Conservation (phyloP, 2,888 invertebrate genomes). For the Trissolcus japonicus region DNA sequence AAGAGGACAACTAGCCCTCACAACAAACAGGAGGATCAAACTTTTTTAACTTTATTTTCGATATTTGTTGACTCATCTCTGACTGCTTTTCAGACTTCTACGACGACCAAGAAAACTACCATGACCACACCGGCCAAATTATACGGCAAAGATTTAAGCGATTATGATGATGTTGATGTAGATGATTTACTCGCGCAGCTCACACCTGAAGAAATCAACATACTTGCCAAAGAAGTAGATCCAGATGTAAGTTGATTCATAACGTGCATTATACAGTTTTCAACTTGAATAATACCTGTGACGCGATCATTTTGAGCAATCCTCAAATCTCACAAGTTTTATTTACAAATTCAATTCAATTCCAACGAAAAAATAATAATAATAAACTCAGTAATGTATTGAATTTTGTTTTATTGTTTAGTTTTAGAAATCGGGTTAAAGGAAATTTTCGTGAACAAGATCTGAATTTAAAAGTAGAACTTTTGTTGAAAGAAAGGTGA, state of each 20-base stretch:
- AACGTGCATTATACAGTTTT: background rate
- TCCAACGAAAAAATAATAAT: too few species aligned
- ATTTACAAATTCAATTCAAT: too few species aligned
- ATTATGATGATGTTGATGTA: conserved; percentile 96
- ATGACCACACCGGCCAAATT: conserved; percentile 94
- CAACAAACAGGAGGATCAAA: background rate
- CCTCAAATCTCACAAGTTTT: too few species aligned
- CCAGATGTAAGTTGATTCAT: conserved; percentile 91
- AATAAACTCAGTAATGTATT: too few species aligned
- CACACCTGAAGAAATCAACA: conserved; percentile 95
- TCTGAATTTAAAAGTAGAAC: background rate
- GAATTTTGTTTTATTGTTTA: too few species aligned
- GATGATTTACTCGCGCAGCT: conserved; percentile 95
- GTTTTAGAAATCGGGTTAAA: too few species aligned
- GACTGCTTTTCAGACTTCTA: conserved; percentile 86
- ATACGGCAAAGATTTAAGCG: conserved; percentile 91
- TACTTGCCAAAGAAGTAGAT: conserved; percentile 98
- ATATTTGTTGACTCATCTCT: too few species aligned
- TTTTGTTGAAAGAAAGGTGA: background rate
- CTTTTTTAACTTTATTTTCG: background rate
- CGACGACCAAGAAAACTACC: conserved; percentile 91
- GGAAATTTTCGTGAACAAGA: too few species aligned
- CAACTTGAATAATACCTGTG: background rate
- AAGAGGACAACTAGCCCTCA: too few species aligned
- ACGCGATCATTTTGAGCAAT: background rate